Evolutionary conservation across 1,140 invertebrate genomes (phyloP).

Genomic region (Thereuonema tuberculata): DNA sequence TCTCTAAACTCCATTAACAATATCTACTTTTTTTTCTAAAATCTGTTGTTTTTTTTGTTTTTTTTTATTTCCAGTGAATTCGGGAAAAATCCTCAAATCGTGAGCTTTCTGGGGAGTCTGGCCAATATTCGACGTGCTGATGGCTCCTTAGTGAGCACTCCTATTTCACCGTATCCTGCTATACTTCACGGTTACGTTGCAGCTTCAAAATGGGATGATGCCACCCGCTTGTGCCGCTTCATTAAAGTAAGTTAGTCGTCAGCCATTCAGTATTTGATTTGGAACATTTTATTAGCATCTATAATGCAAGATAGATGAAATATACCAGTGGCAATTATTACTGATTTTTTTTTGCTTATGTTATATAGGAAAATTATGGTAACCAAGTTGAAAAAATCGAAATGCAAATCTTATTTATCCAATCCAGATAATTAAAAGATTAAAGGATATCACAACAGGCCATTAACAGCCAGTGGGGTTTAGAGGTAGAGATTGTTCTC

Average conservation of each 20-base stretch:
- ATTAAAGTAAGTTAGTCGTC: conserved; percentile 51
- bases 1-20: no score
- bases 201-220: conserved; percentile 54
- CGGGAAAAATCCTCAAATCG: conserved; percentile 59
- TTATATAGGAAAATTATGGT: no score
- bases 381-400: no score
- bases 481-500: no score
- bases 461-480: no score
- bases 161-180: conserved; percentile 49
- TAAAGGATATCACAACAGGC: no score
- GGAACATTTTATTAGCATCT: no score
- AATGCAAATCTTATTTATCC: no score
- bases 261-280: no score
- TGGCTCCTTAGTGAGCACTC: conserved; percentile 46
- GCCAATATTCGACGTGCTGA: conserved; percentile 56
- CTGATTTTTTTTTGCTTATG: not conserved
- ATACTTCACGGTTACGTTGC: conserved; percentile 48
- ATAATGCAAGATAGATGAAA: not conserved
- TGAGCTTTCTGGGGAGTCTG: conserved; percentile 62
- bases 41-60: no score
- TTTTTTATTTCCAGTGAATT: conserved; percentile 45
- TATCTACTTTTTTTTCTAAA: no score
- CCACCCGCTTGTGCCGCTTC: conserved; percentile 57
- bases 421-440: no score
- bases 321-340: not conserved